A percentile compares a stretch with the other conserved stretches of the same genome.
These are phyloP conservation scores for Phrynocephalus vlangalii DNA, from an alignment of 2,797 vertebrate species.

Conservation along the genomic window DNA sequence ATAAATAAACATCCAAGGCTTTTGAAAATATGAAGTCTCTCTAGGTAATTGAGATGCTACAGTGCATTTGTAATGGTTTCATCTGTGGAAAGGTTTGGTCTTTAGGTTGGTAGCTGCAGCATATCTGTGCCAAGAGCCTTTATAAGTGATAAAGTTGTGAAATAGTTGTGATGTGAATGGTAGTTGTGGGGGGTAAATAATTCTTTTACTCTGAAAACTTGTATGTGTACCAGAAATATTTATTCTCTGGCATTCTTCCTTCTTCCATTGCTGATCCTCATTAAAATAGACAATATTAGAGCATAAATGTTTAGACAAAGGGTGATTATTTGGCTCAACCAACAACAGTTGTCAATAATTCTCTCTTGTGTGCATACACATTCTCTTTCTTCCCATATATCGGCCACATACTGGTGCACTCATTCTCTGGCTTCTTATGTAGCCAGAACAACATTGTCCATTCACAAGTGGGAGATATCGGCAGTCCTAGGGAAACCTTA, in stretches of 20 bases:
- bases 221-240: slow-evolving; percentile 52
- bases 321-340: slow-evolving; percentile 31
- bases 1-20: not conserved
- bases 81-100: not conserved
- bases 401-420: not conserved
- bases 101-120: not conserved
- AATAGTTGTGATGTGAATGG: not conserved
- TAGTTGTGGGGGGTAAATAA: slow-evolving; percentile 57
- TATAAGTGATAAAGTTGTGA: slow-evolving; percentile 45
- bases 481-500: not conserved
- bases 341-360: slow-evolving; percentile 20
- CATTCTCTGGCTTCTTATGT: not conserved
- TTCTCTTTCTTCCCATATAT: not conserved
- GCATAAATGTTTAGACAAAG: slow-evolving; percentile 36
- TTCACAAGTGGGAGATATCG: not conserved
- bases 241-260: slow-evolving; percentile 39
- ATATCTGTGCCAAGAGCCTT: slow-evolving; percentile 55
- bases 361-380: not conserved
- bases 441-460: not conserved
- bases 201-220: slow-evolving; percentile 62
- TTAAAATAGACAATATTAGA: slow-evolving; percentile 53
- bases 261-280: slow-evolving; percentile 34
- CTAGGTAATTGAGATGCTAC: not conserved
- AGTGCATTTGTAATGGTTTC: not conserved
- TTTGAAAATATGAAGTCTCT: not conserved